Evolutionary conservation across 2,888 invertebrate genomes (phyloP).

Genomic region (Malthinus seriepunctatus): DNA sequence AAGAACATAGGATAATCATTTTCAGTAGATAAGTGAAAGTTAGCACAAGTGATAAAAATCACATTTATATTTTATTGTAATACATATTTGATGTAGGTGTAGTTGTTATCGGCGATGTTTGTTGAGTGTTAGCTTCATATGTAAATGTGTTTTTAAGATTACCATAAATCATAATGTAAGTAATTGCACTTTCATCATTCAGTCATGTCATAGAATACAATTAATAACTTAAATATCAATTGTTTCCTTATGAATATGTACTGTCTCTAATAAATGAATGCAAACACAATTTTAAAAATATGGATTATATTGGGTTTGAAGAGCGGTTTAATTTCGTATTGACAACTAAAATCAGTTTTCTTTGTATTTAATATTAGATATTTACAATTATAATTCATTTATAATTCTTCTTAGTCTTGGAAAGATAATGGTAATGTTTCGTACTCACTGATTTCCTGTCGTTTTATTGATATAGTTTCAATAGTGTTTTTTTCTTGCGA

Average conservation of each 20-base stretch:
- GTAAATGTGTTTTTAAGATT: constrained; percentile 36
- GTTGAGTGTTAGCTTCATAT: constrained; percentile 33
- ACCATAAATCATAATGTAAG: constrained; percentile 38
- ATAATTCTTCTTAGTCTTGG: too few species aligned
- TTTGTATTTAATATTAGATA: too few species aligned
- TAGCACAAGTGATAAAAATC: constrained; percentile 16
- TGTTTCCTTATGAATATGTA: constrained; percentile 7
- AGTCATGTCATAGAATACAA: constrained; percentile 25
- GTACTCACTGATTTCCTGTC: too few species aligned
- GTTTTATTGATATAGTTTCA: too few species aligned
- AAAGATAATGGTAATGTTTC: too few species aligned
- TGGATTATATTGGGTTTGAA: too few species aligned
- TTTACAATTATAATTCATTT: too few species aligned
- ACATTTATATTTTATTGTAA: constrained; percentile 26
- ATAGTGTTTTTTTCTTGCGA: too few species aligned
- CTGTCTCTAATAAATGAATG: constrained; percentile 2
- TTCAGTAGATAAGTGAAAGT: not conserved
- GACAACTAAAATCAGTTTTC: too few species aligned
- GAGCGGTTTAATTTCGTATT: too few species aligned
- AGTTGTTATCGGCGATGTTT: constrained; percentile 25
- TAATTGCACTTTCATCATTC: constrained; percentile 36
- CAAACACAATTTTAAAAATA: too few species aligned
- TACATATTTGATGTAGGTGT: constrained; percentile 16
- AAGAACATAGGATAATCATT: not conserved
- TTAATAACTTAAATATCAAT: constrained; percentile 8